These are phyloP conservation scores for Choreutis nemorana DNA, from an alignment of 2,888 invertebrate genomes.

Conservation along the genomic window DNA sequence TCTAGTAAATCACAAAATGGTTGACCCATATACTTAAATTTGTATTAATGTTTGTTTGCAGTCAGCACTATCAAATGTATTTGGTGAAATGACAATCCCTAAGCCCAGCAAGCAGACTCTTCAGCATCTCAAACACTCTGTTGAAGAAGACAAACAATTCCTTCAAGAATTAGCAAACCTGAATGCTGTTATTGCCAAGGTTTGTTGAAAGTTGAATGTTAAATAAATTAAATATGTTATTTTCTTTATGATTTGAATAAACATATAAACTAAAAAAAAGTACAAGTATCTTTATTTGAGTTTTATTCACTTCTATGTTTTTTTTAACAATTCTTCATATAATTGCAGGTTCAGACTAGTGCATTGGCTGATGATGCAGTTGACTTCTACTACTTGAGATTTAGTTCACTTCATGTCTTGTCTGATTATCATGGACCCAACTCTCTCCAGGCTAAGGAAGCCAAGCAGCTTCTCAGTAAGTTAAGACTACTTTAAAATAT, in stretches of 20 bases:
- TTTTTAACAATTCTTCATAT: slow-evolving; percentile 3
- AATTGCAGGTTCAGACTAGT: slow-evolving; percentile 45
- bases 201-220: slow-evolving; percentile 14
- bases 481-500: slow-evolving; percentile 11
- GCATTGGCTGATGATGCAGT: slow-evolving; percentile 63
- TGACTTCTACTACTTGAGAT: slow-evolving; percentile 73
- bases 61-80: slow-evolving; percentile 31
- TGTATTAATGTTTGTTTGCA: slow-evolving; percentile 31
- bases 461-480: slow-evolving; percentile 67
- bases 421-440: slow-evolving; percentile 71
- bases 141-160: slow-evolving; percentile 70
- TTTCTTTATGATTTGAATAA: slow-evolving; percentile 3
- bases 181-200: slow-evolving; percentile 64
- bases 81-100: slow-evolving; percentile 34
- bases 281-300: slow-evolving; percentile 1
- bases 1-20: no score
- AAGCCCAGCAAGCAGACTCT: slow-evolving; percentile 30
- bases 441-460: slow-evolving; percentile 71
- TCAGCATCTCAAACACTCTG: slow-evolving; percentile 34
- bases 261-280: background rate
- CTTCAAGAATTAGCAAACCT: slow-evolving; percentile 68
- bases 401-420: slow-evolving; percentile 69
- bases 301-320: slow-evolving; percentile 1
- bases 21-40: no score
- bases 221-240: slow-evolving; percentile 2